Percentiles rank a stretch among this genome's conserved stretches.
phyloP scores from a whole-genome alignment of 2,797 vertebrate species.

The Chiroxiphia lanceolata region DNA sequence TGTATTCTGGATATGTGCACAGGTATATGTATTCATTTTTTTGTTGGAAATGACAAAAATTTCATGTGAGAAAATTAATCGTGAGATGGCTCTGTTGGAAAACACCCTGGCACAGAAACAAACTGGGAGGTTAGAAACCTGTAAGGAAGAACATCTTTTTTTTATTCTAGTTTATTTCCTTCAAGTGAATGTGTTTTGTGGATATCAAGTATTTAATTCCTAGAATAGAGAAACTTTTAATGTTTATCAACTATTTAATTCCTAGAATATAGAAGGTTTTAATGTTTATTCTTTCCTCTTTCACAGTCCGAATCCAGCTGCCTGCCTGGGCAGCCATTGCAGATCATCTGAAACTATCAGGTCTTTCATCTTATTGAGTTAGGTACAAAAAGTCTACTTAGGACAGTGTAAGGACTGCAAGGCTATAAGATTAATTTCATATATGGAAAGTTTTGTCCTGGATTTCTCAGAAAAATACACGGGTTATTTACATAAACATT shows the following conservation, averaged over 20 bases:
- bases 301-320: neutral
- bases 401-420: neutral
- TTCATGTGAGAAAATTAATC: neutral
- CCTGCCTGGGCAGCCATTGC: neutral
- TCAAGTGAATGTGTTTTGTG: neutral
- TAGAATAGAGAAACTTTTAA: neutral
- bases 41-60: neutral
- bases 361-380: neutral
- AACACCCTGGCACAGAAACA: neutral
- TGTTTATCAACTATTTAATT: neutral
- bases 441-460: neutral
- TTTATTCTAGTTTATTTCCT: neutral
- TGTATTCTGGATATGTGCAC: neutral
- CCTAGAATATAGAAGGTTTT: neutral
- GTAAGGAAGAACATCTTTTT: neutral
- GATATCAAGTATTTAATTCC: neutral
- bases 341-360: neutral
- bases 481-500: neutral
- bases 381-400: neutral
- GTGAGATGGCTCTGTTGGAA: neutral
- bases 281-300: neutral
- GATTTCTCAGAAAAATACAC: neutral
- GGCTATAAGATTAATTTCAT: neutral
- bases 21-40: neutral
- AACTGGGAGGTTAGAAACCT: neutral